Conservation (phyloP, 2,888 invertebrate genomes). For the Oscheius sp. region DNA sequence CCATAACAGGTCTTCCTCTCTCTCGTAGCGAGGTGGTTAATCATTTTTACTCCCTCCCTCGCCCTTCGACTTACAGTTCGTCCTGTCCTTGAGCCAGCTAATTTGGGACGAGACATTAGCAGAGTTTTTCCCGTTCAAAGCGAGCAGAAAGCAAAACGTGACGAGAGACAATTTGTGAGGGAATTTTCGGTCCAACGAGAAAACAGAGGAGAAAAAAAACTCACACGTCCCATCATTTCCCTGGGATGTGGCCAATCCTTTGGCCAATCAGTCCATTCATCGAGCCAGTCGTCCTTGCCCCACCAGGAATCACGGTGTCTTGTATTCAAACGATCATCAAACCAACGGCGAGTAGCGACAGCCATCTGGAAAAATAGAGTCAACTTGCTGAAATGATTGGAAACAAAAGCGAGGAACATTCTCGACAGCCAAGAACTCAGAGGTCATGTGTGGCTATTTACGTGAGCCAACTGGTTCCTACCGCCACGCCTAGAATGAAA, state of each 20-base stretch:
- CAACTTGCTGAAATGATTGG: neutral
- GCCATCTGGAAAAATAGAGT: conserved; percentile 34
- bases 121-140: neutral
- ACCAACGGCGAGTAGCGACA: conserved; percentile 43
- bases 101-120: too few relatives aligned
- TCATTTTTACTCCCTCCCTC: neutral
- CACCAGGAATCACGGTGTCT: conserved; percentile 46
- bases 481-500: neutral
- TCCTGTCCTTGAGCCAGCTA: neutral
- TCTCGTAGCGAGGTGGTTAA: neutral
- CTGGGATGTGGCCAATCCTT: conserved; percentile 65
- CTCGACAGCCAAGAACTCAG: too few relatives aligned
- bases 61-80: neutral
- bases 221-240: conserved; percentile 61
- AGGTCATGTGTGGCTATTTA: too few relatives aligned
- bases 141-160: neutral
- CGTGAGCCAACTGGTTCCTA: too few relatives aligned
- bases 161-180: neutral
- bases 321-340: conserved; percentile 37
- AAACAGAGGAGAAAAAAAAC: conserved; percentile 24
- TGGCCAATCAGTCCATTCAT: conserved; percentile 64
- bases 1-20: conserved; percentile 22
- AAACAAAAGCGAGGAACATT: too few relatives aligned
- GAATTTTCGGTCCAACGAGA: neutral
- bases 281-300: conserved; percentile 53